Evolutionary conservation across 2,113 vertebrate genomes (phyloP), one percentile per base, ranked within the genome.

Genomic region (Saccopteryx leptura): DNA sequence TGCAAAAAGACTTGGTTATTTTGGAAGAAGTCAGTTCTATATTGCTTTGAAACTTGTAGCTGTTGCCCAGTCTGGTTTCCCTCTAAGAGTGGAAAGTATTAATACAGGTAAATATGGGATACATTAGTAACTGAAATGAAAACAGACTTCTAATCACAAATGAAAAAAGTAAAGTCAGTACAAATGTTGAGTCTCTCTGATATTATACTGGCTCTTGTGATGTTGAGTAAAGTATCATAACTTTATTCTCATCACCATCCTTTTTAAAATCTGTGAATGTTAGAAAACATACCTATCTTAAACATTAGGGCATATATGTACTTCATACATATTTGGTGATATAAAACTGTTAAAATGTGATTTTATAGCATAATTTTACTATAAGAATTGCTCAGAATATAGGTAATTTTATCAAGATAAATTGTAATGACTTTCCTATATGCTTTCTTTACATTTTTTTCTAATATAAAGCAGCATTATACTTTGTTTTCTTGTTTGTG

Each of bases 1-100:
- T 98, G 99, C 99, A 97, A 99, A 99, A 92, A 99, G 99, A 92
- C 99, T 99, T 96, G 99, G 99, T 54, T 99, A 99, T 98, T 99
- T 99, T 46, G 99, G 99, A 97, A 99, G 99, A 98, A 99, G 99
- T 98, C 99, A 99, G 80, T 99, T 99, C 98, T 99, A 99, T 98
- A 99, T 99, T 94, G 99, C 99, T 92, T 98, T 99, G 98, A 99
- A 99, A 98, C 99, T 99, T 96, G 99, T 99, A 91, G 99, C 99
- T 93, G 99, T 99, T 85, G 99, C 99, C 97, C 99, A 99, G 66
- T 99, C 99, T 39, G 99, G 99, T 96, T 98, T 99, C 91, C 99
- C 99, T 79, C 98, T 99, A 96, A 98, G 99, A 97, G 99, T 99
- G 97, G 99, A 99, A 97, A 99, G 99, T 98, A 99, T 99, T 97